Evolutionary conservation across 2,797 vertebrate genomes (phyloP), one percentile per base, ranked within the genome.

Genomic region (Amblyopsis hoosieri): DNA sequence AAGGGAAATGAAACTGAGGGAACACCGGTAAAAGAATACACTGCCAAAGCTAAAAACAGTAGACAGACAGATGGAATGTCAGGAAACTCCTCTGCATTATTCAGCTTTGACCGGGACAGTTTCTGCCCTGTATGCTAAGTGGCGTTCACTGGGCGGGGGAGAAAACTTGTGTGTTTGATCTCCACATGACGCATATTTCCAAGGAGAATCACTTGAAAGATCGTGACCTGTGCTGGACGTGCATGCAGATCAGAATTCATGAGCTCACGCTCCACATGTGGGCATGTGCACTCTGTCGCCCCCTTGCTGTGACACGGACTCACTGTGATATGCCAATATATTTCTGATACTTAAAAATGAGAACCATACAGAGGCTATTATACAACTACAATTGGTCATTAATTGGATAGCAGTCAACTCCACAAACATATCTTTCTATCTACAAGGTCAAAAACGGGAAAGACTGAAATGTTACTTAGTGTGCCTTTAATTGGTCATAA

Each of bases 61-160:
- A 71, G 62, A 65, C 69, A 71, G 61, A 65, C 81, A 85, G 76
- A 77, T 74, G 73, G 76, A 76, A 48, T 64, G 68, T 68, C 78
- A 86, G 76, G 85, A 72, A 80, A 83, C 72, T 72, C 74, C 69
- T 67, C 67, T 87, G 84, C 85, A 86, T 90, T 86, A 89, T 87
- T 84, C 81, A 87, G 72, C 72, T 77, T 29, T 69, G 67, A 80
- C 62, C 75, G 71, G 74, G 64, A 82, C 66, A 75, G 69, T 47
- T 72, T 60, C 73, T 81, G 66, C 73, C 67, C 75, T 65, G 51
- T 77, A 87, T 87, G 85, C 69, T 62, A 62, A 84, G 72, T 57
- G 75, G 67, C 55, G 79, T 81, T 67, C 71, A 65, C 63, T 64
- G 57, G 9, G 9, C 7, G 9, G 9, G 9, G 9, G 9, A 42